A percentile compares a stretch with the other conserved stretches of the same genome.
These are phyloP conservation scores for Oxystoma pomonae DNA, from an alignment of 2,888 invertebrate genomes.

Conservation along the genomic window DNA sequence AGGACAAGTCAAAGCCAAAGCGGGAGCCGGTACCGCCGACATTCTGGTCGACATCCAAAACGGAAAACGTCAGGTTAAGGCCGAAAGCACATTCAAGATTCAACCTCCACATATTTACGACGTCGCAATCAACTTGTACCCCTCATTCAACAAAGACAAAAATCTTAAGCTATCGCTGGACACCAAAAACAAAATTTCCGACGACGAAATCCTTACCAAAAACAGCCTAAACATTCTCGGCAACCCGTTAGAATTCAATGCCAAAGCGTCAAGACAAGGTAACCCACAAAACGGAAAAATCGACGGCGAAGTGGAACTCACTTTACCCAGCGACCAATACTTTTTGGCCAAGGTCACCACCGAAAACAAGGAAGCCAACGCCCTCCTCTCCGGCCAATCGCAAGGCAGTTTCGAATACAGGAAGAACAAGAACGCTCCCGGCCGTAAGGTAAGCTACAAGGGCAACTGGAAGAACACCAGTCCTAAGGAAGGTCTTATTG, in stretches of 20 bases:
- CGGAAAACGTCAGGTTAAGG: constrained; percentile 58
- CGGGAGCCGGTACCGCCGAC: constrained; percentile 61
- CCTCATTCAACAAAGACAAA: constrained; percentile 67
- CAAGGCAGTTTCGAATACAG: constrained; percentile 42
- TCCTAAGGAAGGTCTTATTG: constrained; percentile 45
- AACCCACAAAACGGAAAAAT: constrained; percentile 47
- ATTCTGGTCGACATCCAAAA: constrained; percentile 57
- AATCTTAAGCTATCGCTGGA: constrained; percentile 62
- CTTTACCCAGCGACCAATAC: constrained; percentile 51
- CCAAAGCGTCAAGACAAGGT: constrained; percentile 48
- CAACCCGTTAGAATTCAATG: constrained; percentile 49
- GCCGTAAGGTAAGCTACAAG: constrained; percentile 45
- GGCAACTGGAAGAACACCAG: constrained; percentile 47
- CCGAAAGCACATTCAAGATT: constrained; percentile 59
- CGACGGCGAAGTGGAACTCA: constrained; percentile 49
- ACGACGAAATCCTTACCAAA: constrained; percentile 54
- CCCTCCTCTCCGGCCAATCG: constrained; percentile 35
- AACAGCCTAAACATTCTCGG: constrained; percentile 52
- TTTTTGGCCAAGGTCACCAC: constrained; percentile 46
- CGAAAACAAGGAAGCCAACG: constrained; percentile 34
- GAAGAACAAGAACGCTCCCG: constrained; percentile 46
- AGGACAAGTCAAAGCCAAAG: constrained; percentile 59
- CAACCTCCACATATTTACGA: constrained; percentile 58
- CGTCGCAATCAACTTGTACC: constrained; percentile 58
- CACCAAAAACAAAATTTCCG: constrained; percentile 56